Percentiles rank a stretch among this genome's conserved stretches.
These are phyloP conservation scores for Pimephales promelas DNA, from an alignment of 2,113 vertebrate genomes.

Conservation along the genomic window DNA sequence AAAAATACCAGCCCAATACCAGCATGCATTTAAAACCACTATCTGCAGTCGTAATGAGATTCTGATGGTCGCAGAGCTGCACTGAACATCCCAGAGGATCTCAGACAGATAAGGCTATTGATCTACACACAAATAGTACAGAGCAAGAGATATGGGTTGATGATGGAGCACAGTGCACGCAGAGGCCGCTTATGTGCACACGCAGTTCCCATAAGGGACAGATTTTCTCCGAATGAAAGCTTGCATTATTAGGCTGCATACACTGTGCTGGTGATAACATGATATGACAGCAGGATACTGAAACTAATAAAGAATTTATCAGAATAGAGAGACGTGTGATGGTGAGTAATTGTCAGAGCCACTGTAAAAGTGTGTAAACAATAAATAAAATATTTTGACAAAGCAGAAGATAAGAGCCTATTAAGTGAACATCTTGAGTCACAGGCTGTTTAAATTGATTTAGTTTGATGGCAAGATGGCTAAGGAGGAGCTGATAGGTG, in stretches of 20 bases:
- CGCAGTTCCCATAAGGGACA: not conserved
- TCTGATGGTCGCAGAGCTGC: constrained; percentile 5
- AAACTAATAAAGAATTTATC: constrained; percentile 19
- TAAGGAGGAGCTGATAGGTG: constrained; percentile 25
- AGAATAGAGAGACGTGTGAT: not conserved
- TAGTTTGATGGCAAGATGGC: constrained; percentile 7
- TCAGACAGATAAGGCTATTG: constrained; percentile 43
- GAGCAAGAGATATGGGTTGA: not conserved
- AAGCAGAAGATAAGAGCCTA: not conserved
- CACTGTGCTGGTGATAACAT: not conserved
- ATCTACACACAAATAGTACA: constrained; percentile 5
- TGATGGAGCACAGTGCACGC: not conserved
- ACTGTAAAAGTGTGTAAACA: not conserved
- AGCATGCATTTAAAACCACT: not conserved
- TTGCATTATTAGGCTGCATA: not conserved
- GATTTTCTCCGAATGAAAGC: not conserved
- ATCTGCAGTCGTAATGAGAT: not conserved
- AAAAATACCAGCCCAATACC: not conserved
- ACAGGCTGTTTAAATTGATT: constrained; percentile 20
- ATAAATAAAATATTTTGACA: constrained; percentile 2
- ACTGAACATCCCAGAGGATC: constrained; percentile 36
- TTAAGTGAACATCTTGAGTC: not conserved
- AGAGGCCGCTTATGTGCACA: not conserved
- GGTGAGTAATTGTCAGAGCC: not conserved
- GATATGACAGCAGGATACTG: constrained; percentile 12